Base-by-base conservation (phyloP, 1,140 invertebrate species). In the Chrysopa pallens region DNA sequence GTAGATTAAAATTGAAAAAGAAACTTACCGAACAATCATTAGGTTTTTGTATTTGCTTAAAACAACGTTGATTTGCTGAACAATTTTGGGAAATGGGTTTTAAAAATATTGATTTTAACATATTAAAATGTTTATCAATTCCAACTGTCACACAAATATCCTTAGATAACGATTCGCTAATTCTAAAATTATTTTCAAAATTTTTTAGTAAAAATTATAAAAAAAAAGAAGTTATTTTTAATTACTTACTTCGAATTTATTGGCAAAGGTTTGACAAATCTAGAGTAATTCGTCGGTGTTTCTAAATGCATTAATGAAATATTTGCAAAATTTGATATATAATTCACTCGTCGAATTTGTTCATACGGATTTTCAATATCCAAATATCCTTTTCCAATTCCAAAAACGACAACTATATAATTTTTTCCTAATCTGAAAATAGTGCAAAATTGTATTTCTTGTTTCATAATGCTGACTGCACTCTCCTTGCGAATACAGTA, bases 391-490 rank as follows among this genome's bases (percentile, higher is more conserved):
- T 66, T 60, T 31, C 74, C 63, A 37, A 70, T 58, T n/a, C 84
- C 84, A 37, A 84, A 52, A 4, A 82, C 45, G 1, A 72, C 78
- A 11, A 67, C 63, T 8, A 78, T 66, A 46, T 76, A 78, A 46
- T 77, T 66, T 12, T 55, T 52, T 6, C 61, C 48, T 15, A 76
- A 60, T 15, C 80, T 84, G 52, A 42, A 64, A 56, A 23, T 23
- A n/a, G n/a, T n/a, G n/a, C n/a, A n/a, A n/a, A n/a, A n/a, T n/a
- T n/a, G n/a, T n/a, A n/a, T n/a, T n/a, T n/a, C n/a, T n/a, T n/a
- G n/a, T n/a, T n/a, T n/a, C n/a, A n/a, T n/a, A n/a, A n/a, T n/a
- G n/a, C n/a, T n/a, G n/a, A n/a, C n/a, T n/a, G n/a, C n/a, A n/a
- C n/a, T n/a, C n/a, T n/a, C n/a, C n/a, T n/a, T n/a, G n/a, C n/a